These are phyloP conservation scores for Dendropsophus ebraccatus DNA, from an alignment of 2,113 vertebrate genomes.

Conservation along the genomic window DNA sequence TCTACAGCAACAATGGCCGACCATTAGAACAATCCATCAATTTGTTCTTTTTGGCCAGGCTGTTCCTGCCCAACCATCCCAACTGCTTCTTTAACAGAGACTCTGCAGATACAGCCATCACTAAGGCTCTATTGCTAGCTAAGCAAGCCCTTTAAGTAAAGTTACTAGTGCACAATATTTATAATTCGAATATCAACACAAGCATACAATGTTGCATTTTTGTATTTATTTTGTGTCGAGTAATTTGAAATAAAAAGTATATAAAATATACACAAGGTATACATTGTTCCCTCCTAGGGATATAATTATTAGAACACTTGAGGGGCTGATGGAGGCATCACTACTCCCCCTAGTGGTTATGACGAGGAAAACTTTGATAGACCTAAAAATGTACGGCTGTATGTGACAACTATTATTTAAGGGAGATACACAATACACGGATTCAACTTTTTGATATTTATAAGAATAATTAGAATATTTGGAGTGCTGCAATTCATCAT, in stretches of 20 bases:
- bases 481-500: neutral
- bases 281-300: neutral
- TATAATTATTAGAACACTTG: neutral
- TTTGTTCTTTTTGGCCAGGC: no score
- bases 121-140: neutral
- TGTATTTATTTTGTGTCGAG: neutral
- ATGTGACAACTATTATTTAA: neutral
- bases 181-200: no score
- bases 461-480: neutral
- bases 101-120: neutral
- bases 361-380: neutral
- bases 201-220: neutral
- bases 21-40: no score
- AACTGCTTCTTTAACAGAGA: no score
- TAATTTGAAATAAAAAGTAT: neutral
- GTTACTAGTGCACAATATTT: neutral
- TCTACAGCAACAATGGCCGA: no score
- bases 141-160: neutral
- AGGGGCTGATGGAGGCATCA: neutral
- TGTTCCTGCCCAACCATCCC: no score
- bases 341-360: constrained; percentile 13
- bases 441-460: neutral
- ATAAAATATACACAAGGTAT: neutral
- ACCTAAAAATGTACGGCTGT: no score
- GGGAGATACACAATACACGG: no score